Evolutionary conservation across 2,113 vertebrate genomes (phyloP), one percentile per base, ranked within the genome.

Genomic region (Phylloscopus trochiloides): DNA sequence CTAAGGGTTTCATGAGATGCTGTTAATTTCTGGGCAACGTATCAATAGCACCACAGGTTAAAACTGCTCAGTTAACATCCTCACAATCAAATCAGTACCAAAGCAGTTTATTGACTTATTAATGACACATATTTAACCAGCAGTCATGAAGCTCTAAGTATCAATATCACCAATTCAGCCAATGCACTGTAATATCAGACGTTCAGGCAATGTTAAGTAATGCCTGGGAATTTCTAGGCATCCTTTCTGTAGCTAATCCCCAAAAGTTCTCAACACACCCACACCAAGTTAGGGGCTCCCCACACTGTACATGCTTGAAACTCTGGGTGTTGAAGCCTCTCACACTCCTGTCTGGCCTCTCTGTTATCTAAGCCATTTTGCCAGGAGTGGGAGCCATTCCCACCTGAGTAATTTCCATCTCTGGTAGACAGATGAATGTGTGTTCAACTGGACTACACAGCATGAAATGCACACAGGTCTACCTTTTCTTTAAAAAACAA

Each of bases 221-320:
- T 12, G 20, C 22, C 28, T 61, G 25, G 29, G 72, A 14, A 55
- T 76, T 51, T 91, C 52, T 61, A 36, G 10, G 7, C 2, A 1
- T 22, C 8, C 10, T 18, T 76, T 68, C 24, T 70, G 9, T 36
- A n/a, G 13, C 19, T 73, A 28, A 34, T 80, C 11, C 22, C 13
- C 8, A 17, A 36, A 71, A 74, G 10, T 7, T 84, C 12, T 81
- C 17, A 34, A 77, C 21, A 20, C 5, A 65, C 4, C 6, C 31
- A 28, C 19, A 12, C 6, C 7, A 38, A 22, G 9, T 31, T 26
- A 47, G 12, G 14, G 42, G 8, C 13, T 77, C 8, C 31, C 3
- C 36, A 62, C 1, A 0, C 17, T 66, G 14, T 6, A 57, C 5
- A 4, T 2, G 1, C 12, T 43, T n/a, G 40, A 63, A 2, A 17